Conservation (phyloP, 2,888 invertebrate genomes). For the Homarus gammarus region DNA sequence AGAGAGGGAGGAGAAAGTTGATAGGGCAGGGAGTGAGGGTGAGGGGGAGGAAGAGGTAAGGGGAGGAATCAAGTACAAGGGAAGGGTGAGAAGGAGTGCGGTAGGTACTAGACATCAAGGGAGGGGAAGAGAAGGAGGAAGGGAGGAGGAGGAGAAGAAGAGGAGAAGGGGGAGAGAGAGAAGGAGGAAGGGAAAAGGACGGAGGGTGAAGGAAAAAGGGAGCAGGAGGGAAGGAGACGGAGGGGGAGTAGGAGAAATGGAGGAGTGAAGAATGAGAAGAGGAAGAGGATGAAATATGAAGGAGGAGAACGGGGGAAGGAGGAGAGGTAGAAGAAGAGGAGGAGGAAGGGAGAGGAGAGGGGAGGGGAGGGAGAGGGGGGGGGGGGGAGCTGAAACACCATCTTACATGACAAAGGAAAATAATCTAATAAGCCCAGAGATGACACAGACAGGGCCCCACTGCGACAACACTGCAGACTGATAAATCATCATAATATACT, state of each 20-base stretch:
- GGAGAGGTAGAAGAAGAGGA: conserved; percentile 13
- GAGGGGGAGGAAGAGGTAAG: not conserved
- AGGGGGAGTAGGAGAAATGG: not conserved
- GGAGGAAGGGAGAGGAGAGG: conserved; percentile 12
- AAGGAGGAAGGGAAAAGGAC: not conserved
- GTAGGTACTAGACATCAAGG: too few relatives aligned
- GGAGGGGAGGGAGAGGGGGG: not conserved
- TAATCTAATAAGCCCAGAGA: too few relatives aligned
- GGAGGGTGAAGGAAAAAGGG: not conserved
- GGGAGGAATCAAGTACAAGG: too few relatives aligned
- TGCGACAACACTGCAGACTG: too few relatives aligned
- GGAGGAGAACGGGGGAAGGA: not conserved
- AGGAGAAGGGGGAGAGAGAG: not conserved
- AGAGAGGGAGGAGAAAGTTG: conserved; percentile 40
- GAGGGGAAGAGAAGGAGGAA: not conserved
- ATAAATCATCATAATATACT: too few relatives aligned
- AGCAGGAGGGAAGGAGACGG: not conserved
- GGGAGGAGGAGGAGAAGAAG: not conserved
- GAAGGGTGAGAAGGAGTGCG: not conserved
- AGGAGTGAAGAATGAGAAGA: not conserved
- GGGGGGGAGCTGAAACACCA: not conserved
- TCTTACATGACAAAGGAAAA: too few relatives aligned
- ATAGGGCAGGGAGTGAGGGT: not conserved
- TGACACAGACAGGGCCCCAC: too few relatives aligned
- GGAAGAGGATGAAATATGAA: not conserved